These are phyloP conservation scores for Glaucomys volans DNA, from an alignment of 2,113 vertebrate genomes.

Conservation along the genomic window DNA sequence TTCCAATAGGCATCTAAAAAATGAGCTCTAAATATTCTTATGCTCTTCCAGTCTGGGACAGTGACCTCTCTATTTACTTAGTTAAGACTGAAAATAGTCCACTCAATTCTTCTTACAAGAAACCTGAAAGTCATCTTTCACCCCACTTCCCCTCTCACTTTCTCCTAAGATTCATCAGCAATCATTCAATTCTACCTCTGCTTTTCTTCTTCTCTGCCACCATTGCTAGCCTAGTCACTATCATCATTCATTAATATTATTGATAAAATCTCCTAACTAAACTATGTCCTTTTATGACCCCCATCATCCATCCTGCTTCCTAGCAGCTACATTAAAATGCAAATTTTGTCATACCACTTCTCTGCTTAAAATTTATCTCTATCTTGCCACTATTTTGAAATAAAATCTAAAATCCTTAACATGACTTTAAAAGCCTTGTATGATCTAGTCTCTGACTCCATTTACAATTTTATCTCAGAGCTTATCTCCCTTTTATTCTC, in stretches of 20 bases:
- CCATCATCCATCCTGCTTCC: neutral
- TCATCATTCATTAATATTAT: neutral
- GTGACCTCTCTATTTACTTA: neutral
- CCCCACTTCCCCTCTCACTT: neutral
- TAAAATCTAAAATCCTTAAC: conserved; percentile 24
- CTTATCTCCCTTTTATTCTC: neutral
- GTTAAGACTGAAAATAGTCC: neutral
- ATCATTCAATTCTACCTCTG: neutral
- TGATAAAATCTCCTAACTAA: neutral
- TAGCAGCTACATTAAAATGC: neutral
- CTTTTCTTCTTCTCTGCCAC: neutral
- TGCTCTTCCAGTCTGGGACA: neutral
- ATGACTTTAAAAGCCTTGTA: neutral
- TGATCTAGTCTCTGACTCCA: neutral
- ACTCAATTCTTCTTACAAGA: neutral
- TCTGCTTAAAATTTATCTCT: neutral
- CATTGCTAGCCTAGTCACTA: neutral
- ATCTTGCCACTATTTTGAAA: neutral
- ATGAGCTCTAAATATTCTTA: neutral
- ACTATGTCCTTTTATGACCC: neutral
- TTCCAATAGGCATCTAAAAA: neutral
- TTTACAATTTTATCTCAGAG: conserved; percentile 3
- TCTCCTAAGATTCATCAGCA: neutral
- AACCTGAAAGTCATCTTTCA: neutral
- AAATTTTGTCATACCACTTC: neutral